Evolutionary conservation across 30 jellyfish, hydroid and myxozoan species (phyloP).

Genomic region (Sanderia malayensis): DNA sequence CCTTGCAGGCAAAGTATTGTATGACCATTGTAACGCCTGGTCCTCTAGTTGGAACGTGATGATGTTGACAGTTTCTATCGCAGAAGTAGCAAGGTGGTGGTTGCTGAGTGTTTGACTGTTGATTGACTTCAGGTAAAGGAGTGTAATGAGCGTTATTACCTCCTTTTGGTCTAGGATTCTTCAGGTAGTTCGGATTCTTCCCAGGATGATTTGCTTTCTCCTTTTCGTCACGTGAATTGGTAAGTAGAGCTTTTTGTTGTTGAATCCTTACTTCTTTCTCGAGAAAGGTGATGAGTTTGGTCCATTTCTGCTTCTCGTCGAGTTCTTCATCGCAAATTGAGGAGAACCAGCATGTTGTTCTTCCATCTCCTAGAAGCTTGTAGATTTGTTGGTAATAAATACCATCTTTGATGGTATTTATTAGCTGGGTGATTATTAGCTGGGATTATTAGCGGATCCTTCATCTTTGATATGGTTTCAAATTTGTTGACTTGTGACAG

Average conservation of each 20-base stretch:
- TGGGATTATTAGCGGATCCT: background rate
- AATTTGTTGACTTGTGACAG: background rate
- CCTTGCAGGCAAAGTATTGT: constrained; percentile 11
- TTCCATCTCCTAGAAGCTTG: constrained; percentile 8
- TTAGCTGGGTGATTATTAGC: background rate
- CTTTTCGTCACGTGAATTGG: background rate
- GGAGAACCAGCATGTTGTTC: constrained; percentile 1
- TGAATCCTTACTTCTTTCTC: constrained; percentile 10
- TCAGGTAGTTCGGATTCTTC: background rate
- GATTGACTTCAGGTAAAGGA: background rate
- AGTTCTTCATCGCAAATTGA: background rate
- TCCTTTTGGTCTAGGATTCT: background rate
- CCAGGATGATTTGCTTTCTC: background rate
- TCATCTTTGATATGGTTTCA: background rate
- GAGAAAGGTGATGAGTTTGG: constrained; percentile 5
- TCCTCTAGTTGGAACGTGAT: constrained; percentile 24
- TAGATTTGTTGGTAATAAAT: background rate
- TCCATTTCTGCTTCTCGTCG: constrained; percentile 26
- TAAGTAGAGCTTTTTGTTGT: background rate
- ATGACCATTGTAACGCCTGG: constrained; percentile 5
- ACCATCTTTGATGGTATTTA: too few relatives aligned
- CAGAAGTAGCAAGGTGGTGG: constrained; percentile 8
- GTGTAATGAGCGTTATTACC: background rate
- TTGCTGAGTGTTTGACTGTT: background rate
- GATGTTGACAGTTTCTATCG: background rate